Evolutionary conservation across 2,113 vertebrate genomes (phyloP).

Genomic region (Micronycteris hirsuta): DNA sequence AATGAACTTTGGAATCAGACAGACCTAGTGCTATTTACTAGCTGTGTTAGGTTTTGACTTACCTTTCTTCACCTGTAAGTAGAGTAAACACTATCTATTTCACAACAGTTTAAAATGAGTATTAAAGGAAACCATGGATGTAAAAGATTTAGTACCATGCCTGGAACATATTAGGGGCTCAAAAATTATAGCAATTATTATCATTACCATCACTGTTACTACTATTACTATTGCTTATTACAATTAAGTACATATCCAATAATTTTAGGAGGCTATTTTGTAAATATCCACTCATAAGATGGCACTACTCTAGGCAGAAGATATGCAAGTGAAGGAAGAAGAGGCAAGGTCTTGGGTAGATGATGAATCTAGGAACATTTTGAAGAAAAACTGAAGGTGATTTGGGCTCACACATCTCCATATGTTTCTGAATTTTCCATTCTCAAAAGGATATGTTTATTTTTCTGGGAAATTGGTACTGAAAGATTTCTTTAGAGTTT

Average conservation of each 20-base stretch:
- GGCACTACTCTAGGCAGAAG: neutral
- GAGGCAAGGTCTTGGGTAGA: neutral
- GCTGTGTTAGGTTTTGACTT: neutral
- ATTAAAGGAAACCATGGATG: neutral
- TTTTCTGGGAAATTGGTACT: neutral
- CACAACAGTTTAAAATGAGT: neutral
- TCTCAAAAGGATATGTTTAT: neutral
- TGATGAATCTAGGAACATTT: neutral
- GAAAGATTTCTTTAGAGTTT: conserved; percentile 52
- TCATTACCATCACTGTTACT: neutral
- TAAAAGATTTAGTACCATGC: neutral
- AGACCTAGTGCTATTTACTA: neutral
- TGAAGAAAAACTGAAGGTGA: neutral
- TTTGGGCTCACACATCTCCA: neutral
- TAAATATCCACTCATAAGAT: neutral
- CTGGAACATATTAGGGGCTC: neutral
- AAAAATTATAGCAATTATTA: neutral
- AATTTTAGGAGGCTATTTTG: neutral
- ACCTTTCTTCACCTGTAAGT: neutral
- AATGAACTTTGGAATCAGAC: neutral
- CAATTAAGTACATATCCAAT: neutral
- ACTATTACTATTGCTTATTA: neutral
- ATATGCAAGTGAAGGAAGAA: neutral
- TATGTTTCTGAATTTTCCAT: conserved; percentile 9
- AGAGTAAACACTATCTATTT: neutral